Base-by-base conservation (phyloP, 2,888 invertebrate genomes). In the Reticulitermes lucifugus region DNA sequence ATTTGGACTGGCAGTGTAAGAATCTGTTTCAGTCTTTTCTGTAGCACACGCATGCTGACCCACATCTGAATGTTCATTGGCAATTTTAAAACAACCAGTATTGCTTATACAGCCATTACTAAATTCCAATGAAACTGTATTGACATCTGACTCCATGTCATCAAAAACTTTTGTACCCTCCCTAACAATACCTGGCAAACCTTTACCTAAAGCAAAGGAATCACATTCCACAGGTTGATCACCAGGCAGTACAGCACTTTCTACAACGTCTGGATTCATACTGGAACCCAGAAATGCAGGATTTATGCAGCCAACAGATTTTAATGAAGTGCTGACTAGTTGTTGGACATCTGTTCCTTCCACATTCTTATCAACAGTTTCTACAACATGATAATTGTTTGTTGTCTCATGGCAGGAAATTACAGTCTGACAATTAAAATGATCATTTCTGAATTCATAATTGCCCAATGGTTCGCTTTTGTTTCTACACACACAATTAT, bases 201-300 rank as follows among this genome's bases (percentile, higher is more conserved):
- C 41, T 80, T 21, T 60, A 7, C 41, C 22, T 25, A 35, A 41
- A 35, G n/a, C 46, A 46, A 12, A 81, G 9, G 46, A 2, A 60
- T 81, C 81, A 43, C 14, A 25, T 18, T 80, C 46, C 25, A n/a
- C 43, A 43, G 12, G 9, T 83, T 9, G 22, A 35, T 14, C n/a
- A n/a, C 59, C 70, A 70, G 21, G 43, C 14, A 46, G 35, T 22
- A 70, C 65, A n/a, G 25, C 55, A 83, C 59, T 55, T 7, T 73
- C 55, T 9, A 83, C n/a, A 25, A 35, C 22, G 25, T 83, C 83
- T 9, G 83, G 83, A 51, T 83, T 51, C 10, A 18, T 35, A 75
- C 60, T 83, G 43, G 85, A 81, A 29, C 84, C 84, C 25, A 86
- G 21, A 70, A 86, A 86, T 18, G 84, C 60, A 2, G 81, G 85